Evolutionary conservation across 2,113 vertebrate species (phyloP).

Genomic region (Amia ocellicauda): DNA sequence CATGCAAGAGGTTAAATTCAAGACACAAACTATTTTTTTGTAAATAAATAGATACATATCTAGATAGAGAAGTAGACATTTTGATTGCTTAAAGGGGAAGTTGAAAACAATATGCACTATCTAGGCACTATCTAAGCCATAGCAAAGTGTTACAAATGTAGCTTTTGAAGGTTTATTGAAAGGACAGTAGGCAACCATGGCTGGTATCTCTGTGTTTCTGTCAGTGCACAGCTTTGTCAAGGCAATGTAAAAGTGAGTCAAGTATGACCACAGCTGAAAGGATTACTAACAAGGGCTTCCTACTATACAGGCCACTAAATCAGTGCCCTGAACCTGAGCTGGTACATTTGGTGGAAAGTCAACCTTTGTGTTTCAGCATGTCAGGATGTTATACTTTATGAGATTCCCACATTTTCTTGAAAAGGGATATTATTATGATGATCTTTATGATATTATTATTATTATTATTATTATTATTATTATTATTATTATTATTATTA

Average conservation of each 20-base stretch:
- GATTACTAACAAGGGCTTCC: background rate
- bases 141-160: background rate
- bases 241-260: background rate
- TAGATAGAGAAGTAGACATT: no score
- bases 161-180: background rate
- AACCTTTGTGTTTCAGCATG: background rate
- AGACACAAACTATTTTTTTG: no score
- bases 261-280: slow-evolving; percentile 1
- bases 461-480: no score
- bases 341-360: background rate
- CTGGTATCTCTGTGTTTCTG: background rate
- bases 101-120: no score
- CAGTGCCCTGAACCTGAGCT: background rate
- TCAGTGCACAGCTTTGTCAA: background rate
- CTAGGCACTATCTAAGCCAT: no score
- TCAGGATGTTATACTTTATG: no score
- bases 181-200: background rate
- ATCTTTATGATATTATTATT: background rate
- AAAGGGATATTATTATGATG: no score
- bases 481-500: no score
- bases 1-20: no score
- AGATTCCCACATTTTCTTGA: no score
- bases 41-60: no score
- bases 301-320: background rate
- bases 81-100: no score